phyloP scores from a whole-genome alignment of 35 echinoderm and acorn worm genomes.

The Heliocidaris tuberculata region DNA sequence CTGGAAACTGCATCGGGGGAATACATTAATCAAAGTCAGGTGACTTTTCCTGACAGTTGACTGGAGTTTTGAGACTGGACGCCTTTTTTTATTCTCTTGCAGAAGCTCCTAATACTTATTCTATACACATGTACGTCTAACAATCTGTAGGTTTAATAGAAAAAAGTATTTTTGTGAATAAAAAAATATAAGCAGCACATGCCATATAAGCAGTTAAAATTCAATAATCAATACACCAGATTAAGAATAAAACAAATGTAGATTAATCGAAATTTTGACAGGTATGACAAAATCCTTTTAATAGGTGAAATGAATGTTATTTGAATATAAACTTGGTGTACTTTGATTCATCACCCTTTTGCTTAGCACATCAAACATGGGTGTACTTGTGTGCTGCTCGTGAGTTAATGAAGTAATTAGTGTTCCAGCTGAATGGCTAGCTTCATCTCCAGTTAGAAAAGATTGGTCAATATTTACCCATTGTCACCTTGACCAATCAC shows the following conservation, averaged over 20 bases:
- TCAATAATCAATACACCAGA: too few species aligned
- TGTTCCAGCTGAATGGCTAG: neutral
- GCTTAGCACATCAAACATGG: neutral
- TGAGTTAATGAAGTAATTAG: neutral
- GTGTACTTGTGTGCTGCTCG: neutral
- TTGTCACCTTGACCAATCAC: neutral
- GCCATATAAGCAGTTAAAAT: too few species aligned
- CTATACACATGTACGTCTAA: too few species aligned
- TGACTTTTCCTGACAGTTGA: neutral
- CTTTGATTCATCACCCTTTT: neutral
- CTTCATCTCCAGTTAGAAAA: neutral
- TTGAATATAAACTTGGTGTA: neutral
- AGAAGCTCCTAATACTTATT: neutral
- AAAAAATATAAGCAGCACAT: too few species aligned
- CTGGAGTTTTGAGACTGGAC: neutral
- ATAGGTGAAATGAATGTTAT: neutral
- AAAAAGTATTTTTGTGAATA: too few species aligned
- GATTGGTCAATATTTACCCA: neutral
- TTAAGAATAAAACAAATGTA: too few species aligned
- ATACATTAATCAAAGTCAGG: conserved; percentile 49
- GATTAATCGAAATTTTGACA: too few species aligned
- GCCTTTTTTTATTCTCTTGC: neutral
- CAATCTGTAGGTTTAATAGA: too few species aligned
- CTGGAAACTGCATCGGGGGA: conserved; percentile 1
- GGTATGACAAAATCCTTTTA: neutral